Evolutionary conservation across 1,140 invertebrate species (phyloP), one percentile per base, ranked within the genome.

Genomic region (Anthonomus grandis): DNA sequence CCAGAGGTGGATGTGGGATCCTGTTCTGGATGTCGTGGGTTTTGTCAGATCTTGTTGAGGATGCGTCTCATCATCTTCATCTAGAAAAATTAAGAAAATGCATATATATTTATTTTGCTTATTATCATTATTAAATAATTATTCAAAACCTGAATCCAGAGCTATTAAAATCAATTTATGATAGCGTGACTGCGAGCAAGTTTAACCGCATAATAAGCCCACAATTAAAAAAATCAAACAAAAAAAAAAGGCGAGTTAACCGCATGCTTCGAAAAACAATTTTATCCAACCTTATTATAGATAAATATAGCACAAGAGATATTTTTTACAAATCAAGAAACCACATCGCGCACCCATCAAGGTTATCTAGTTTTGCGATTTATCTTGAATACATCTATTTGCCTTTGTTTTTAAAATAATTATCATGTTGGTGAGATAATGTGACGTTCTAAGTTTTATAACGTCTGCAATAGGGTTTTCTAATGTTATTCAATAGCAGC

Each of bases 1-100:
- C 96, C 96, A 99, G n/a, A 99, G 79, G 70, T 98, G 95, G 63
- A 99, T 98, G 70, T 96, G 93, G 0, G 91, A 64, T 18, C 70
- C 64, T 38, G 57, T 59, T 36, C 53, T 57, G 19, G 70, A 69
- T 17, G 69, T 66, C 17, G 69, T 60, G 46, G 70, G 66, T 47
- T 67, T 66, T 9, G 42, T 58, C 22, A 44, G 50, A 39, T 66
- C 63, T 44, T 64, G 13, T 58, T 49, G 41, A 15, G 61, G 57
- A 19, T 62, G 60, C 59, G 76, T 69, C 59, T 75, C 74, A 53
- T 76, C 75, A 54, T 82, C 81, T 59, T 83, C 81, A 67, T 83
- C 81, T 81, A 72, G 24, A 65, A 68, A 63, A 41, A 60, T 54
- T 52, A 41, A 52, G 51, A 58, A 5, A 1, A n/a, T 44, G 67